Evolutionary conservation across 2,113 vertebrate genomes (phyloP), one percentile per base, ranked within the genome.

Genomic region (Elephas maximus): DNA sequence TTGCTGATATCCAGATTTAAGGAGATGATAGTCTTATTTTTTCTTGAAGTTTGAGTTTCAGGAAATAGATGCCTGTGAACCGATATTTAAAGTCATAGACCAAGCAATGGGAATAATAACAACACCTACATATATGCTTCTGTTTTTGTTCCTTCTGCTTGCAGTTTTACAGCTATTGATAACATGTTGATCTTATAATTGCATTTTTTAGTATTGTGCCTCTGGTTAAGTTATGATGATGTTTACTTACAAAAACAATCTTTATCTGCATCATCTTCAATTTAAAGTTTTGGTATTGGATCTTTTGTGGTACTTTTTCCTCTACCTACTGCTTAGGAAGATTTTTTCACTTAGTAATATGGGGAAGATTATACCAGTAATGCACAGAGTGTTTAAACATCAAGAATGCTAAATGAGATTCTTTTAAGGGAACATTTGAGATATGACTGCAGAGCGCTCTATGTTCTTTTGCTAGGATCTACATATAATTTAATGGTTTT

Each of bases 261-360:
- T 95, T 88, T 62, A 3, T 82, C 67, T 65, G 6, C 3, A 53
- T 65, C 14, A 14, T 15, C 23, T 92, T 73, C 83, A n/a, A 60
- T 77, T 51, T 60, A 86, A 97, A 94, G n/a, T 26, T 69, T 24
- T 74, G 48, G 4, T 8, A 26, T 30, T 79, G 37, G 53, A 15
- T 74, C 24, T 87, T 76, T 96, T 83, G 20, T 30, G 1, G 6
- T 41, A 28, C 23, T 84, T 84, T 44, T 93, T 57, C 69, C n/a
- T 41, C 63, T 79, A 37, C 24, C 0, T 79, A 2, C 1, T 24
- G 51, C 53, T 81, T 96, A 48, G 51, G 51, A 91, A 91, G n/a
- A 71, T 8, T 71, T 81, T 93, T 85, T 88, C 57, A 69, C 60
- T 91, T 86, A 95, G 65, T 85, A 65, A 85, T 87, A 74, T 83